Conservation (phyloP, 1,140 invertebrate species). For the Dolichoris vasculosae region DNA sequence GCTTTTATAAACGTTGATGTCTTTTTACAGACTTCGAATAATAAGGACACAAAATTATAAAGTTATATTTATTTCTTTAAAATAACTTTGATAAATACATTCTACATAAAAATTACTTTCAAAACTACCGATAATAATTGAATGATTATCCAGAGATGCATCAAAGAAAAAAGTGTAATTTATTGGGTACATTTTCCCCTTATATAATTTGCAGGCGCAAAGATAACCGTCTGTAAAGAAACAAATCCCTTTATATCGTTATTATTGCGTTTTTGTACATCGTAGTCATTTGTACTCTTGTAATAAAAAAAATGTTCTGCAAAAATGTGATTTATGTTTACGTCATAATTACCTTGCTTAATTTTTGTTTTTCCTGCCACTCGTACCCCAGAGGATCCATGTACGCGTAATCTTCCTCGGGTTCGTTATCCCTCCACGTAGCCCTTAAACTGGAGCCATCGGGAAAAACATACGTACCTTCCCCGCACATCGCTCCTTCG, state of each 20-base stretch:
- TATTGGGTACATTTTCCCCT: slow-evolving; percentile 41
- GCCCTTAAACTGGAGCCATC: slow-evolving; percentile 54
- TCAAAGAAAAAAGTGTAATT: neutral
- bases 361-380: slow-evolving; percentile 50
- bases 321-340: neutral
- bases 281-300: slow-evolving; percentile 26
- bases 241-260: slow-evolving; percentile 1
- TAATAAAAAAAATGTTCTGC: neutral
- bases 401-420: slow-evolving; percentile 50
- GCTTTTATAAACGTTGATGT: too few relatives aligned
- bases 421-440: slow-evolving; percentile 55
- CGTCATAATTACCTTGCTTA: neutral
- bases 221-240: slow-evolving; percentile 49
- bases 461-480: slow-evolving; percentile 57
- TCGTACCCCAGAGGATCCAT: slow-evolving; percentile 54
- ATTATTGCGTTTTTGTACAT: neutral
- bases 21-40: neutral
- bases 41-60: neutral
- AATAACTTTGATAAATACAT: neutral
- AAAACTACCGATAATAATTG: neutral
- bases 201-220: slow-evolving; percentile 57
- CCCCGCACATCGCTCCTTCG: slow-evolving; percentile 51
- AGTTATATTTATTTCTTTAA: neutral
- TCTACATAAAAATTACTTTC: too few relatives aligned
- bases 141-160: neutral